Conservation (phyloP, 2,888 invertebrate species). For the Ligdia adustata region DNA sequence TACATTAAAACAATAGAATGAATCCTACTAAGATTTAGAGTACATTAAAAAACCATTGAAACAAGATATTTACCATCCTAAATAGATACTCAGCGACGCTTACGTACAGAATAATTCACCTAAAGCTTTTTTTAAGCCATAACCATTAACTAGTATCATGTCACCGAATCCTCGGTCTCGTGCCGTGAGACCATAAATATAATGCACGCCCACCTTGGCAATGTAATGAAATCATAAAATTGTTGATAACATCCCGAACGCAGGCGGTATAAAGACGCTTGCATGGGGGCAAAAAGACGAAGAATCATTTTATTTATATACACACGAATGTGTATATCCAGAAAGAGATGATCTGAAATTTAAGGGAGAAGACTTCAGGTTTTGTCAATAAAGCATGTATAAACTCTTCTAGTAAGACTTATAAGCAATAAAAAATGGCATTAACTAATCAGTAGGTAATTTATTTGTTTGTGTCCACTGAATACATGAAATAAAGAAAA, state of each 20-base stretch:
- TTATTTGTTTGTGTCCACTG: too few species aligned
- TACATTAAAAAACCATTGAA: conserved; percentile 7
- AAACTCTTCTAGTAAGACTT: too few species aligned
- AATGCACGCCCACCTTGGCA: conserved; percentile 40
- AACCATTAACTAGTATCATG: conserved; percentile 26
- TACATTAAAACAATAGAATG: too few species aligned
- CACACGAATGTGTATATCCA: neutral
- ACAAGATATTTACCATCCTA: conserved; percentile 15
- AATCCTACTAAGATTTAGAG: conserved; percentile 2
- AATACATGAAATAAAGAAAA: too few species aligned
- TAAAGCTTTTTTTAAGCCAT: conserved; percentile 12
- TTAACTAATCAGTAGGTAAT: too few species aligned
- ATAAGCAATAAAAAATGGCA: too few species aligned
- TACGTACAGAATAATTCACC: conserved; percentile 17
- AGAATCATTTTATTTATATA: conserved; percentile 6
- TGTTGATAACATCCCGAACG: conserved; percentile 34
- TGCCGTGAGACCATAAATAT: conserved; percentile 40
- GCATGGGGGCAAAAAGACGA: conserved; percentile 5
- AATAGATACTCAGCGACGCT: conserved; percentile 18
- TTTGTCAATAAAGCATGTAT: too few species aligned
- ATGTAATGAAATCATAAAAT: conserved; percentile 51
- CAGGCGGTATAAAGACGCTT: conserved; percentile 3
- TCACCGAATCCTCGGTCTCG: conserved; percentile 21
- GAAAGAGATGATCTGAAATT: neutral
- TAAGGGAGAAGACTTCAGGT: too few species aligned